Conservation (phyloP, 2,797 vertebrate genomes). For the Rhinoraja longicauda region DNA sequence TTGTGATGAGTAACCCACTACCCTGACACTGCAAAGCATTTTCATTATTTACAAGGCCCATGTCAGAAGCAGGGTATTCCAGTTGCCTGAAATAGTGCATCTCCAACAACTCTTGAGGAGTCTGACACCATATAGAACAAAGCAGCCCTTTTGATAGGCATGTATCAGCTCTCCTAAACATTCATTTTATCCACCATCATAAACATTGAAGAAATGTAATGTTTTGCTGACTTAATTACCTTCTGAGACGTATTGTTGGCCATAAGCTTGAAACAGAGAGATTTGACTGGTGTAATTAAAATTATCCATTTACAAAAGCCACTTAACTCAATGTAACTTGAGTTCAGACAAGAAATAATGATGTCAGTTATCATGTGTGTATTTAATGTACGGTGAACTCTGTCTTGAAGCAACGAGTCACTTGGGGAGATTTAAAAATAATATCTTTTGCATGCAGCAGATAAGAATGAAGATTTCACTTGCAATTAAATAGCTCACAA, state of each 20-base stretch:
- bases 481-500: neutral
- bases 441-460: neutral
- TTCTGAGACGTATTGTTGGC: neutral
- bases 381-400: too few relatives aligned
- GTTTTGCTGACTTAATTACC: neutral
- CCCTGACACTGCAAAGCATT: too few relatives aligned
- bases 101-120: too few relatives aligned
- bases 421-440: neutral
- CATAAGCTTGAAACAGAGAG: neutral
- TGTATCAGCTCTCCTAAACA: too few relatives aligned
- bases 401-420: neutral
- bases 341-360: neutral
- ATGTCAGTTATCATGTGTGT: neutral
- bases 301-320: neutral
- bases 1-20: too few relatives aligned
- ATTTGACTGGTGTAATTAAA: neutral
- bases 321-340: neutral
- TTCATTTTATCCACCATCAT: too few relatives aligned
- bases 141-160: too few relatives aligned
- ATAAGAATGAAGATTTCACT: neutral
- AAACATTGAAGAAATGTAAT: too few relatives aligned
- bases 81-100: too few relatives aligned
- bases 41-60: too few relatives aligned
- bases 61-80: too few relatives aligned
- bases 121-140: too few relatives aligned